Base-by-base conservation (phyloP, 1,140 invertebrate genomes). In the Anadara kagoshimensis region DNA sequence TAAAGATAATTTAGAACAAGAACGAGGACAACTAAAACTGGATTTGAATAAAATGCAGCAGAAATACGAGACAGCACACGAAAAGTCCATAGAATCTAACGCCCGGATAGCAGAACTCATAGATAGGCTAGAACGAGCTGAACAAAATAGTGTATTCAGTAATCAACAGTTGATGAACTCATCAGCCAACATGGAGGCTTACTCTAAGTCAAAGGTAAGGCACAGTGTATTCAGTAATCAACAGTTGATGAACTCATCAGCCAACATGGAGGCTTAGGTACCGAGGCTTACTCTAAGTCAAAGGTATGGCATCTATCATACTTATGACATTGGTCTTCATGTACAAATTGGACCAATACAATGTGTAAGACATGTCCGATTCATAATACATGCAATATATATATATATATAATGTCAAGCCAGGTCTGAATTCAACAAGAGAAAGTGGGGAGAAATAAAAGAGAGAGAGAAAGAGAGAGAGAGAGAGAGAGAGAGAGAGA, bases 61-160 rank as follows among this genome's bases (percentile, higher is more conserved):
- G 59, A 75, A 76, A 18, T 82, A 80, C 20, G 73, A 82, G 41
- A 62, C 69, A 14, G 75, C 77, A 1, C 81, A 84, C 43, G 83
- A 85, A 43, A 82, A 82, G 26, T 70, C 69, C 10, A 58, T 82
- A n/a, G 84, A 85, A 64, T 56, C 78, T 44, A 81, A 86, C 73
- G 77, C 80, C 51, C 69, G 79, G 11, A 69, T 86, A 14, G 59
- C 79, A 0, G 83, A 85, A 26, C 72, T 86, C 20, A 76, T 81
- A 0, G 79, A 82, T 5, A 41, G 80, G 16, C 63, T 80, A 10
- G 80, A 85, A 58, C 66, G 69, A 44, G 80, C 83, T 44, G 83
- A 86, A 66, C 73, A 77, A 41, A 78, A 72, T 44, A 69, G 72
- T 3, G 53, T 78, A 43, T 54, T 78, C 8, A 78, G 66, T 51